A percentile compares a stretch with the other conserved stretches of the same genome.
Conservation (phyloP, 1,140 invertebrate species). For the Nomia melanderi region DNA sequence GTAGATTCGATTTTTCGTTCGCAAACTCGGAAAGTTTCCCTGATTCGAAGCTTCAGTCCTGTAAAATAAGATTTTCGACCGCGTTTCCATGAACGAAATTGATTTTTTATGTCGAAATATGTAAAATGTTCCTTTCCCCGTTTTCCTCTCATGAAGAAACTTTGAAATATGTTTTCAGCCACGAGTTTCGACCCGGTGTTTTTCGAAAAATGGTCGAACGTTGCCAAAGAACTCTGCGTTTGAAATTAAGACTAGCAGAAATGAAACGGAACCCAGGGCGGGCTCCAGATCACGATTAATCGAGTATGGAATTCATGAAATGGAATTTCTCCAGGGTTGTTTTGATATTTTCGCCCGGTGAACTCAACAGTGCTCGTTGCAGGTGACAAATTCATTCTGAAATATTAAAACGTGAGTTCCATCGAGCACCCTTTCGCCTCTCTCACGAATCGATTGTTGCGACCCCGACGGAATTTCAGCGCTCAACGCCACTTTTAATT, state of each 20-base stretch:
- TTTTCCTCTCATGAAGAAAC: neutral
- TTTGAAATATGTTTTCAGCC: neutral
- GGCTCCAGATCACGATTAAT: neutral
- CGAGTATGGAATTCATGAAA: constrained; percentile 21
- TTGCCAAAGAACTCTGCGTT: neutral
- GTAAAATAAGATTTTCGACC: no score
- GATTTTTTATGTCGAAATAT: neutral
- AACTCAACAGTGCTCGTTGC: constrained; percentile 17
- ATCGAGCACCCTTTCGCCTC: neutral
- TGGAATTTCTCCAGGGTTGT: neutral
- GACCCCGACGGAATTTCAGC: neutral
- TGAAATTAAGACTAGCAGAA: neutral
- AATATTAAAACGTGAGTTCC: neutral
- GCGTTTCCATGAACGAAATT: neutral
- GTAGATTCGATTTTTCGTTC: no score
- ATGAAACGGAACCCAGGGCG: neutral
- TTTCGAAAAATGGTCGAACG: neutral
- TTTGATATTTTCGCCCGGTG: neutral
- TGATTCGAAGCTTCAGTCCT: no score
- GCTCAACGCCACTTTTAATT: neutral
- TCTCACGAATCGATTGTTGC: neutral
- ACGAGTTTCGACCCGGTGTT: neutral
- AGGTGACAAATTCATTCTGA: constrained; percentile 29
- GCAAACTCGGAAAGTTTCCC: no score
- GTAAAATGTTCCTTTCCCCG: no score